Conservation (phyloP, 2,113 vertebrate genomes). For the Bolborhynchus lineola region DNA sequence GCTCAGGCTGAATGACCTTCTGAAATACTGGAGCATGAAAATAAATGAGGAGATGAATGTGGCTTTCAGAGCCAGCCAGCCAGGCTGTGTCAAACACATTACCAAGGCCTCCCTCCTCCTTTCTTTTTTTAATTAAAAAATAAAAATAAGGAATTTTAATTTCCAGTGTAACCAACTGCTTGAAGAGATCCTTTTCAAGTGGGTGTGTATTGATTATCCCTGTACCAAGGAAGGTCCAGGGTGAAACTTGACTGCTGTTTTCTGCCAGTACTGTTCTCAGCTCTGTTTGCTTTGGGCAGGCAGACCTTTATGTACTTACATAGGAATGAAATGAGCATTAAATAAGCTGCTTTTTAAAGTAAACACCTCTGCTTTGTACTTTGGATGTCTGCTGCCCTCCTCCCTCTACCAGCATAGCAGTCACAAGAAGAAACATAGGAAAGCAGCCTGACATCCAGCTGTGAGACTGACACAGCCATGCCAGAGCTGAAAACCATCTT, state of each 20-base stretch:
- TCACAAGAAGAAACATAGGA: background rate
- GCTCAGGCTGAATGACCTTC: conserved; percentile 25
- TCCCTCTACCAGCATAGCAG: background rate
- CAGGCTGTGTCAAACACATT: background rate
- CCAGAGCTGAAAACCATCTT: background rate
- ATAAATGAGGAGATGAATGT: conserved; percentile 10
- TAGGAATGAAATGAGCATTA: conserved; percentile 1
- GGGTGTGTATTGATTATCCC: background rate
- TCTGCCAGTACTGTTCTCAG: background rate
- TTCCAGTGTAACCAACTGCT: background rate
- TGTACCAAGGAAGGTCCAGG: background rate
- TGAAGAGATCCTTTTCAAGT: background rate
- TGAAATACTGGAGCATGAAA: conserved; percentile 42
- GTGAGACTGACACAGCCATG: background rate
- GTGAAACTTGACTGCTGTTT: background rate
- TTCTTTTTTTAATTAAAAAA: background rate
- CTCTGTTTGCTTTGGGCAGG: background rate
- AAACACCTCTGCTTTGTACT: background rate
- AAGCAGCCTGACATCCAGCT: background rate
- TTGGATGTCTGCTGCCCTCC: background rate
- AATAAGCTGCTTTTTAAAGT: background rate
- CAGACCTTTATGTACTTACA: background rate
- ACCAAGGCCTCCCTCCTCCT: background rate
- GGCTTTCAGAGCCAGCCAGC: conserved; percentile 4
- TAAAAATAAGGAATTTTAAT: conserved; percentile 9